Base-by-base conservation (phyloP, 2,888 invertebrate genomes). In the Agapostemon virescens region DNA sequence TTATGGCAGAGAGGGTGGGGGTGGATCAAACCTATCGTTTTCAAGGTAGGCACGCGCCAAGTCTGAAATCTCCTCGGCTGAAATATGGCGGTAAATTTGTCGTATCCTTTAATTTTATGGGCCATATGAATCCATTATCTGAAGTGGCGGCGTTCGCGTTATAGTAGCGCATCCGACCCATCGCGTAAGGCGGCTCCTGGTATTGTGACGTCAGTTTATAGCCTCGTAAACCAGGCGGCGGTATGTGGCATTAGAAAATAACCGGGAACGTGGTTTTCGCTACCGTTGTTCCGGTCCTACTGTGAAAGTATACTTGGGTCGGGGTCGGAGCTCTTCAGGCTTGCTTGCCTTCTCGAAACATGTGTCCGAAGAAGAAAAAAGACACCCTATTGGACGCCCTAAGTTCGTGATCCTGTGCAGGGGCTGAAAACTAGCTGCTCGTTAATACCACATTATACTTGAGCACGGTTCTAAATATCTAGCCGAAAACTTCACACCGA, bases 31-130 rank as follows among this genome's bases (percentile, higher is more conserved):
- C n/a, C 2, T n/a, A 77, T 52, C 40, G 75, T 64, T 61, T 66
- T 64, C 26, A 38, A 26, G 1, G 45, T 45, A 33, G 82, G 70
- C 83, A 70, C 81, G 80, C 69, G 71, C 45, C 70, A 13, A 74
- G 64, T 61, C 42, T 30, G 74, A 74, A 80, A 77, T 76, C 49
- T 64, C 42, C 74, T 38, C 26, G 40, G 72, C 20, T 83, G 83
- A 85, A 77, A 85, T 78, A 83, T 70, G 85, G 75, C 83, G 84
- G 83, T 89, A 91, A 92, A 91, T 92, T 92, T 90, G 91, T 91
- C 90, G 89, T 87, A 89, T 90, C 89, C 90, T 91, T 90, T 90
- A 91, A 92, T 92, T 92, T 92, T 92, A 92, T 87, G 90, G 66
- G 83, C 88, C 85, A 87, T 88, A 86, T 85, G 90, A 90, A 91